Conservation (phyloP, 1,140 invertebrate genomes). For the Hypothenemus hampei region DNA sequence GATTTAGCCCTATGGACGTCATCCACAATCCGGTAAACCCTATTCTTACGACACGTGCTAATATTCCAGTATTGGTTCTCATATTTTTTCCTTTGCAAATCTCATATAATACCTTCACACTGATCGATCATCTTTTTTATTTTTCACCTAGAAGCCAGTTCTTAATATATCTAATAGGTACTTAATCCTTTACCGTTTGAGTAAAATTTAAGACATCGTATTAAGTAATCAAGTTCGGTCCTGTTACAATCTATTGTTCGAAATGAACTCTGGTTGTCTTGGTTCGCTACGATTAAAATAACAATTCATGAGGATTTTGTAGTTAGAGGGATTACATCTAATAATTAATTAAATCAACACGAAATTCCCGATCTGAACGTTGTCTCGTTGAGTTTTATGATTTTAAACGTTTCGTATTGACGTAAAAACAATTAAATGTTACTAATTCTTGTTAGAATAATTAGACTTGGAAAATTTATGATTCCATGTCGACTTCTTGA, state of each 20-base stretch:
- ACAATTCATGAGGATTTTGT: slow-evolving; percentile 25
- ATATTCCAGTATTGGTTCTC: slow-evolving; percentile 2
- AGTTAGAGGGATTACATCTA: slow-evolving; percentile 20
- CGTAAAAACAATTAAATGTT: no score
- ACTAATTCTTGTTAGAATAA: no score
- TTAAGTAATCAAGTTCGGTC: background rate
- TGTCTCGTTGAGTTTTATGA: no score
- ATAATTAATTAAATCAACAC: slow-evolving; percentile 23
- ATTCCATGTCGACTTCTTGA: no score
- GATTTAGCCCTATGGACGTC: slow-evolving; percentile 21
- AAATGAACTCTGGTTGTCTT: slow-evolving; percentile 10
- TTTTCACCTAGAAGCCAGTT: no score
- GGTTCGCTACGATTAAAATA: slow-evolving; percentile 13
- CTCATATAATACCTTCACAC: no score
- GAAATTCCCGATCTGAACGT: no score
- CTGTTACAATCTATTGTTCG: slow-evolving; percentile 13
- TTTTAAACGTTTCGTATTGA: no score
- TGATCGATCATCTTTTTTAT: no score
- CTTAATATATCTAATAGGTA: no score
- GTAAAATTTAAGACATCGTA: background rate
- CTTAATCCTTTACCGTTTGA: background rate
- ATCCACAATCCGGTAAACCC: slow-evolving; percentile 28
- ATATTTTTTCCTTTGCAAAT: background rate
- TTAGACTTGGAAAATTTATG: no score
- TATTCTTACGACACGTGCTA: slow-evolving; percentile 25